Evolutionary conservation across 1,140 invertebrate genomes (phyloP), one percentile per base, ranked within the genome.

Genomic region (Alviniconcha marisindica): DNA sequence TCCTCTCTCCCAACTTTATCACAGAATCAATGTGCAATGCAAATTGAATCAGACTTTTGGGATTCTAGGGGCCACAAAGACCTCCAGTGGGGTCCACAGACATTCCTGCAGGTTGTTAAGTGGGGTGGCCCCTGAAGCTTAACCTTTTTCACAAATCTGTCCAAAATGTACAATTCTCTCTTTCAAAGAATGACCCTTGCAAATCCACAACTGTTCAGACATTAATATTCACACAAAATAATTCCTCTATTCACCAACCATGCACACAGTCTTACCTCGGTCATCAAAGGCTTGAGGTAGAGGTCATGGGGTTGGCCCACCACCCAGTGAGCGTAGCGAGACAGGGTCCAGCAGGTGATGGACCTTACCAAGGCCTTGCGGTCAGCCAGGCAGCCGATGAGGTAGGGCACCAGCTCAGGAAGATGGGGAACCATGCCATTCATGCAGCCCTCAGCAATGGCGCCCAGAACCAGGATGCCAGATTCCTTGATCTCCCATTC

Each of bases 401-500:
- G 94, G 93, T 98, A 99, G 0, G 98, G 99, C 88, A 99, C 97
- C 10, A 99, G 94, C 93, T 99, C 98, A 1, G 97, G 96, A 84
- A 99, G 94, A 94, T 99, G 98, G 33, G 96, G 97, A 69, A 98
- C 96, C 97, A 99, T 99, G 84, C 99, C 99, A 81, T 95, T 95
- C 97, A 99, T 98, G 91, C 99, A 99, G 82, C 98, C 99, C 95
- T 99, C 98, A n/a, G 99, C 98, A 86, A 99, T 99, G 21, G 99
- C 99, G 84, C 99, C 99, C 54, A 99, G 93, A 15, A 98, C 97
- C 33, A 99, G 93, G 85, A 99, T 99, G 31, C 97, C 98, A 79
- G 97, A 98, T 92, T 99, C 98, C 93, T 99, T 99, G 36, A 99
- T 96, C 86, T 98, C 96, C 99, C 99, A 99, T 83, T 98, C 96